Percentiles rank a stretch among this genome's conserved stretches.
Conservation (phyloP, 2,113 vertebrate species). For the Cyanoderma ruficeps region DNA sequence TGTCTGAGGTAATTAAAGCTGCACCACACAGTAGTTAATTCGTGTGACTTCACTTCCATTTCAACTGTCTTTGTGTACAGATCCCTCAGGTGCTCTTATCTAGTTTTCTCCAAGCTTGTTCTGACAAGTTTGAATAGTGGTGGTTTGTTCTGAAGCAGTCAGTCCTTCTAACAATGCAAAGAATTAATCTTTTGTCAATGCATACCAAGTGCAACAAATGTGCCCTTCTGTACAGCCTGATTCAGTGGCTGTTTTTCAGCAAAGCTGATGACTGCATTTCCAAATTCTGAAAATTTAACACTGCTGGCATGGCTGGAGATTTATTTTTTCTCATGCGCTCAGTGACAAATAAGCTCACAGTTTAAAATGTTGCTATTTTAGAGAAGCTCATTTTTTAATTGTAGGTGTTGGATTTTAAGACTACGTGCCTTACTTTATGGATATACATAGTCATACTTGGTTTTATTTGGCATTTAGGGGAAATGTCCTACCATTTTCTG, state of each 20-base stretch:
- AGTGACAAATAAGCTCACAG: conserved; percentile 18
- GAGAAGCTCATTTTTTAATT: conserved; percentile 32
- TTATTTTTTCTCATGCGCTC: not conserved
- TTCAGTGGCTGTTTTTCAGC: conserved; percentile 43
- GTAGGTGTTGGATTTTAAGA: not conserved
- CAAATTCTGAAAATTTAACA: conserved; percentile 41
- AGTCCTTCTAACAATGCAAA: conserved; percentile 50
- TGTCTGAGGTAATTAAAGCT: conserved; percentile 28
- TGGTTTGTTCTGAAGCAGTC: conserved; percentile 60
- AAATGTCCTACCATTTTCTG: not conserved
- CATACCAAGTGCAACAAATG: not conserved
- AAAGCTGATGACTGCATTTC: conserved; percentile 51
- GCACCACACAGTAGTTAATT: not conserved
- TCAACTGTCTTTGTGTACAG: conserved; percentile 23
- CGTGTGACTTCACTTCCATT: conserved; percentile 35
- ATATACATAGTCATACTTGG: not conserved
- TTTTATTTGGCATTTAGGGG: not conserved
- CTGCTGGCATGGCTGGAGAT: not conserved
- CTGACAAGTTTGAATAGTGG: conserved; percentile 58
- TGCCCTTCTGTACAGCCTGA: conserved; percentile 1
- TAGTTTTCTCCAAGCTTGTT: conserved; percentile 45
- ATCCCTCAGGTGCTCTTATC: conserved; percentile 59
- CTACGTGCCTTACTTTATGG: not conserved
- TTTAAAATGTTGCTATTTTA: conserved; percentile 33
- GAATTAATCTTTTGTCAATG: conserved; percentile 67